Evolutionary conservation across 2,888 invertebrate species (phyloP), one percentile per base, ranked within the genome.

Genomic region (Cryptophagus acutangulus): DNA sequence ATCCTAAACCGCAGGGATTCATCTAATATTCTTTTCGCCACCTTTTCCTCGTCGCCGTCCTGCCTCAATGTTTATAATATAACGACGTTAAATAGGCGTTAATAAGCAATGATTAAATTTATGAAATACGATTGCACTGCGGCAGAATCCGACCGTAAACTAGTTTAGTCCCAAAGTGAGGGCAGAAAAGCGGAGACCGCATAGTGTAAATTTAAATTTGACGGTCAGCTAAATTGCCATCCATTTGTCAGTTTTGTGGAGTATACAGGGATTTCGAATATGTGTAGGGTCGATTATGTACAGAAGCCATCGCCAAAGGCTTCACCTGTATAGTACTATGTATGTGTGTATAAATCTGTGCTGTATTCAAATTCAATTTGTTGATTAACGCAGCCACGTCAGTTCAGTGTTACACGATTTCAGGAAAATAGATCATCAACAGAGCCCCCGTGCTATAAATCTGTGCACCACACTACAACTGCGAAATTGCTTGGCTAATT

Each of bases 351-450:
- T 49, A 51, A 52, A 53, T 51, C 49, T 46, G 34, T 20, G 43
- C 48, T 53, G 44, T 48, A 56, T 56, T 57, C 56, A 55, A 57
- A 58, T 57, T 57, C 57, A 57, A 61, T 61, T 58, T 54, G 55
- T 56, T 61, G 59, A 61, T 59, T 61, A 59, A 57, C 57, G 51
- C 51, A 43, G 46, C 50, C 57, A 59, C 54, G 57, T 57, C 59
- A 56, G 52, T 51, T 49, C 54, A 54, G 55, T 57, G 54, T 48
- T 51, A 49, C 51, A n/a, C n/a, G n/a, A n/a, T n/a, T n/a, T n/a
- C n/a, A n/a, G n/a, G 43, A 46, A 57, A 57, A 58, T 61, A 56
- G 60, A 58, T 58, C 58, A 58, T 58, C 57, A 56, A n/a, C n/a
- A n/a, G n/a, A n/a, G n/a, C n/a, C n/a, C n/a, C n/a, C n/a, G n/a